A percentile compares a stretch with the other conserved stretches of the same genome.
Evolutionary conservation across 2,888 invertebrate genomes (phyloP).

Genomic region (Priocnemis perturbator): DNA sequence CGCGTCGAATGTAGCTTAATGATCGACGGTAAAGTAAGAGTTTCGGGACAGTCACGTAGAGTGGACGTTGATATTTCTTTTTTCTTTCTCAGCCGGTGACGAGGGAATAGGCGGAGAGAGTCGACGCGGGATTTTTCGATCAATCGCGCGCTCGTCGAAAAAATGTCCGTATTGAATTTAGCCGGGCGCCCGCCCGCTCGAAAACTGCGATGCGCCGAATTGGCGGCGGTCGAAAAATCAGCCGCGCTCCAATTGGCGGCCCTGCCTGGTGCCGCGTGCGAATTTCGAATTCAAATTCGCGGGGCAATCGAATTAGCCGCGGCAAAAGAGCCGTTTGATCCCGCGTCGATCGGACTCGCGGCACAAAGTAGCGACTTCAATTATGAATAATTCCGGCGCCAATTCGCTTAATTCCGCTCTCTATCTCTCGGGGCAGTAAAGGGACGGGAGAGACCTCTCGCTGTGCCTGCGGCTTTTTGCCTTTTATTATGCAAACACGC

Average conservation of each 20-base stretch:
- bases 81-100: too few relatives aligned
- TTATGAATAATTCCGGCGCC: conserved; percentile 71
- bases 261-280: conserved; percentile 34
- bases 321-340: conserved; percentile 73
- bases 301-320: conserved; percentile 69
- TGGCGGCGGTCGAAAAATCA: conserved; percentile 43
- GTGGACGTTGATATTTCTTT: too few relatives aligned
- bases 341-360: conserved; percentile 48
- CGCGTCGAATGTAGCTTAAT: background rate
- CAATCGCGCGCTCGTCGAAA: background rate
- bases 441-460: conserved; percentile 13
- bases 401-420: conserved; percentile 66
- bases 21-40: background rate
- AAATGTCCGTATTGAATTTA: background rate
- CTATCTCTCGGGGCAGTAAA: conserved; percentile 17
- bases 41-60: too few relatives aligned
- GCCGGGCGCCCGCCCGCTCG: background rate
- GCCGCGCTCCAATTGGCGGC: conserved; percentile 44
- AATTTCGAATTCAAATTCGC: conserved; percentile 72
- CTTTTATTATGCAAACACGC: conserved; percentile 16
- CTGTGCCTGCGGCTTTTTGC: conserved; percentile 8
- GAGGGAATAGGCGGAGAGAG: too few relatives aligned
- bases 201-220: background rate
- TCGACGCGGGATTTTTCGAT: background rate
- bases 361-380: conserved; percentile 63